A percentile compares a stretch with the other conserved stretches of the same genome.
Conservation (phyloP, 2,113 vertebrate species). For the Neogobius melanostomus region DNA sequence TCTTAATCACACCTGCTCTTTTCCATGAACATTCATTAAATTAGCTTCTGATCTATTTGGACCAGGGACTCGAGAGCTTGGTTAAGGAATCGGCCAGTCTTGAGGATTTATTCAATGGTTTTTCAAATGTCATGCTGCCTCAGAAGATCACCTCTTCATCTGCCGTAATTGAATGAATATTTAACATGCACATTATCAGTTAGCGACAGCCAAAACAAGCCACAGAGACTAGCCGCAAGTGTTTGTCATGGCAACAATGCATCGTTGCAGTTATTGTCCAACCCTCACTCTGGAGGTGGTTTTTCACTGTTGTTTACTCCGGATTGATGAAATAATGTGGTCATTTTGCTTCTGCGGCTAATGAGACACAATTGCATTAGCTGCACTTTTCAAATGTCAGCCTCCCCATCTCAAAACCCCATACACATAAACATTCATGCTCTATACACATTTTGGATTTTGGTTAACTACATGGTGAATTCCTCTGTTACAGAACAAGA, state of each 20-base stretch:
- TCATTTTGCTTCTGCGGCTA: constrained; percentile 35
- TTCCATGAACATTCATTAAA: constrained; percentile 29
- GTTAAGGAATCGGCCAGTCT: constrained; percentile 44
- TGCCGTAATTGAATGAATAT: constrained; percentile 70
- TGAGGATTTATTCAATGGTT: constrained; percentile 60
- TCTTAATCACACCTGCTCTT: constrained; percentile 4
- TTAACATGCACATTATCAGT: constrained; percentile 67
- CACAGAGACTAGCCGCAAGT: constrained; percentile 43
- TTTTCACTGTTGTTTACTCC: constrained; percentile 54
- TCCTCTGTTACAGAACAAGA: no score
- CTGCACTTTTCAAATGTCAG: constrained; percentile 62
- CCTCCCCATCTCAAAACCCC: constrained; percentile 16
- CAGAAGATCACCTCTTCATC: constrained; percentile 54
- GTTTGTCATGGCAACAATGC: constrained; percentile 55
- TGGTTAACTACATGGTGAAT: background rate
- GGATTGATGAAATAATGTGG: constrained; percentile 55
- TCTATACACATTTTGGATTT: constrained; percentile 2
- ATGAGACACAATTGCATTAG: constrained; percentile 37
- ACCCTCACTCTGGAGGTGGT: constrained; percentile 52
- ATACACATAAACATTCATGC: constrained; percentile 1
- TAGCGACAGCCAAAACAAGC: constrained; percentile 56
- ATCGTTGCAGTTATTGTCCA: constrained; percentile 62
- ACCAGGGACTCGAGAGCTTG: constrained; percentile 29
- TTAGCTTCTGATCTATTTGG: constrained; percentile 39
- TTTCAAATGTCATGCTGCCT: constrained; percentile 67